Base-by-base conservation (phyloP, 2,888 invertebrate genomes). In the Nephrotoma appendiculata region DNA sequence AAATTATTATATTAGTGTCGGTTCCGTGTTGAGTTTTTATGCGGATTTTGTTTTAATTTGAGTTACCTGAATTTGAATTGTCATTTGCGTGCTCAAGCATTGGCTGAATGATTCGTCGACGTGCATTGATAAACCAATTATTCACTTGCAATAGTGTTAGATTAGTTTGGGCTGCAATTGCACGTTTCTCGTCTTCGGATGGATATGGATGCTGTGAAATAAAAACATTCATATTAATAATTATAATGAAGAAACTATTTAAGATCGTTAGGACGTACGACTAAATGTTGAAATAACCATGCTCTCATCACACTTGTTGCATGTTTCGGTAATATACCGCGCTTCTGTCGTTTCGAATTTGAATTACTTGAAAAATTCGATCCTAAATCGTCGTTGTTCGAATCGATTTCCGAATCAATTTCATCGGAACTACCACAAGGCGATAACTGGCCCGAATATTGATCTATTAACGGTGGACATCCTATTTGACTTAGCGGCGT, bases 261-360 rank as follows among this genome's bases (percentile, higher is more conserved):
- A 87, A 85, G 57, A 83, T 83, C 87, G 43, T 88, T 7, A 48
- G 45, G 88, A 92, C 95, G 94, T 91, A 98, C 98, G 92, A 98
- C 98, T 90, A 98, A 94, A 92, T 98, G 98, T 91, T 98, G 98
- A 92, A 98, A 98, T 88, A 98, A 94, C 98, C 98, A 98, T 86
- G 98, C 96, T 88, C 98, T 93, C 97, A 98, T 97, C 88, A 97
- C 97, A 92, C 98, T 98, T 86, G 98, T 99, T 88, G 98, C 98
- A 90, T 97, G 97, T 90, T 98, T 96, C 45, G 98, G 98, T 90
- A 99, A 93, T 88, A 98, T 98, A 12, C 98, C 98, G 12, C 98
- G 93, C 92, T 97, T 97, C 89, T 95, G 95, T 89, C 95, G 93
- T 88, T 94, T 92, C 89, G 93, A 93, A 91, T 93, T 86, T 57